Percentiles rank a stretch among this genome's conserved stretches.
phyloP scores from a whole-genome alignment of 2,113 vertebrate genomes.

The Actenoides hombroni region DNA sequence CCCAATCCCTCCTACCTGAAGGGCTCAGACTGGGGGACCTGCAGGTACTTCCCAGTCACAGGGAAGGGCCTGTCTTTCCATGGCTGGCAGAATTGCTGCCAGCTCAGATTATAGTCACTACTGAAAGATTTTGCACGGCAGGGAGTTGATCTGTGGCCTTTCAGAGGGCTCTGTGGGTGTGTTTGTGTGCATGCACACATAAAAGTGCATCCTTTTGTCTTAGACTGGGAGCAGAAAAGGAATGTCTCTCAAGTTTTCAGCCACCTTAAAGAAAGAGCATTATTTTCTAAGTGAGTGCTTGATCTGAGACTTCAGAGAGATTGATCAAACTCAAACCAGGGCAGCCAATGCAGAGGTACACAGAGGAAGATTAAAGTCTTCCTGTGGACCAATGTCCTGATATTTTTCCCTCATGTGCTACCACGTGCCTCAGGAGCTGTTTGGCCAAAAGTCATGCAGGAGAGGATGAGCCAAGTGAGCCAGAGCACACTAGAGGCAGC shows the following conservation, averaged over 20 bases:
- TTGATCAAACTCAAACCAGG: background rate
- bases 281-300: background rate
- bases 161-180: background rate
- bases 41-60: background rate
- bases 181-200: background rate
- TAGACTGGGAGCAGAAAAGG: background rate
- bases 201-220: background rate
- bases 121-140: background rate
- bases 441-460: background rate
- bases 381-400: fast-evolving
- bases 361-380: background rate
- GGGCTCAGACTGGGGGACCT: background rate
- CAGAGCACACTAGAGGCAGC: background rate
- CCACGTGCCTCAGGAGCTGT: fast-evolving
- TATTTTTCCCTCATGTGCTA: fast-evolving
- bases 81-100: background rate
- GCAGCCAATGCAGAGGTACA: fast-evolving
- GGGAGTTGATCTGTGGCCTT: too few species aligned
- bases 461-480: fast-evolving
- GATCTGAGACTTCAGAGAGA: background rate
- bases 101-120: background rate
- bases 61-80: background rate
- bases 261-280: background rate
- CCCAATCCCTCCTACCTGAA: background rate
- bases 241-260: background rate